These are phyloP conservation scores for Pheosia tremula DNA, from an alignment of 2,888 invertebrate species.

Conservation along the genomic window DNA sequence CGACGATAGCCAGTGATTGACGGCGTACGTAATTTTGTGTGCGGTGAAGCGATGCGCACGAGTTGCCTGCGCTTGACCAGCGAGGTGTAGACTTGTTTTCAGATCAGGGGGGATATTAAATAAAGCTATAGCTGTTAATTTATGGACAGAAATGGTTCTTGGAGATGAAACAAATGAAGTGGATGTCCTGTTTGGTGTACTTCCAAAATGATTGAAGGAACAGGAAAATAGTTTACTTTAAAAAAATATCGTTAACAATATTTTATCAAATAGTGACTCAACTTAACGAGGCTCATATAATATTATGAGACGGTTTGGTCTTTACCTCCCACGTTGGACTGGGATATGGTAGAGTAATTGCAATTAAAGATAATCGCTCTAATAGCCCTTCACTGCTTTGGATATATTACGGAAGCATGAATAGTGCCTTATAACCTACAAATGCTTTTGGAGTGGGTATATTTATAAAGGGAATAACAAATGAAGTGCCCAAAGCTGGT, in stretches of 20 bases:
- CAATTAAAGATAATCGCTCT: too few relatives aligned
- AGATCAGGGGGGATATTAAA: background rate
- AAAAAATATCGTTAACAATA: background rate
- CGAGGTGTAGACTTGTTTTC: background rate
- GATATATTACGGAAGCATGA: too few relatives aligned
- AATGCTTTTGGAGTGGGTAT: too few relatives aligned
- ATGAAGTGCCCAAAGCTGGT: background rate
- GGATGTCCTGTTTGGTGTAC: background rate
- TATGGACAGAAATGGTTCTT: background rate
- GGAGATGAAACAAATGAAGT: background rate
- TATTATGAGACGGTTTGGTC: background rate
- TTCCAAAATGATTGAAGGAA: background rate
- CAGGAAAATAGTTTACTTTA: background rate
- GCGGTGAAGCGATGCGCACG: conserved; percentile 49
- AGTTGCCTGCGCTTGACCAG: conserved; percentile 12
- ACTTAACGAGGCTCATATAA: background rate
- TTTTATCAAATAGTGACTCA: background rate
- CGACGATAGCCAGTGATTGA: conserved; percentile 58
- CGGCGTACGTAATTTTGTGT: conserved; percentile 58
- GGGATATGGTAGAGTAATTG: too few relatives aligned
- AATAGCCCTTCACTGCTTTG: too few relatives aligned
- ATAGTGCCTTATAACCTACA: too few relatives aligned
- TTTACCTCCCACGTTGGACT: too few relatives aligned
- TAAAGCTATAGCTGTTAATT: background rate
- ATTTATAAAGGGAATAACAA: too few relatives aligned